A percentile compares a stretch with the other conserved stretches of the same genome.
Evolutionary conservation across 2,888 invertebrate genomes (phyloP).

Genomic region (Chloroclystis v-ata): DNA sequence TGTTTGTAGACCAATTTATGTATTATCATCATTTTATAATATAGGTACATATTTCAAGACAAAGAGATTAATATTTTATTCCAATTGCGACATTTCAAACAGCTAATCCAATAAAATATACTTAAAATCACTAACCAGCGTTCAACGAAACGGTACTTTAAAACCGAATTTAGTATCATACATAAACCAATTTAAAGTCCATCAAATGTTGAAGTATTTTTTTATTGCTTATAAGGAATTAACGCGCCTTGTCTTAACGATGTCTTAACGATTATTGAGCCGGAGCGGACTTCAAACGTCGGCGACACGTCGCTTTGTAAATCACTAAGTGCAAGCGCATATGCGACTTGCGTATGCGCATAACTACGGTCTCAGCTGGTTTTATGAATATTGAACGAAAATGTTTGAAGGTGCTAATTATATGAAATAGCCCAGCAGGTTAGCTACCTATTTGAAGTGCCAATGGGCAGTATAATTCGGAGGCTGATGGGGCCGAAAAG

Average conservation of each 20-base stretch:
- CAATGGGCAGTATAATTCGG: too few species aligned
- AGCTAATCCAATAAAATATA: too few species aligned
- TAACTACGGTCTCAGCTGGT: background rate
- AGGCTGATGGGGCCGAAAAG: too few species aligned
- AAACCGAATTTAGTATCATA: slow-evolving; percentile 23
- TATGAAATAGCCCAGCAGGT: too few species aligned
- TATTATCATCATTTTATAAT: too few species aligned
- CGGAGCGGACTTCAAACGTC: slow-evolving; percentile 50
- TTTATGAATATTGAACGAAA: too few species aligned
- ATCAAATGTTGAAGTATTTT: slow-evolving; percentile 45
- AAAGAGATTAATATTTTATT: too few species aligned
- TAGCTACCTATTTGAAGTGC: too few species aligned
- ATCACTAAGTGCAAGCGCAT: slow-evolving; percentile 51
- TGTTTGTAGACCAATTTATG: too few species aligned
- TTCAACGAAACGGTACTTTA: slow-evolving; percentile 16
- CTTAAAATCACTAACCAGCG: background rate
- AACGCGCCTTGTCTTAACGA: slow-evolving; percentile 67
- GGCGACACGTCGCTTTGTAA: slow-evolving; percentile 56
- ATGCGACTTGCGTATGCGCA: slow-evolving; percentile 9
- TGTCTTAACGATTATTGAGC: slow-evolving; percentile 69
- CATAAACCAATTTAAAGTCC: slow-evolving; percentile 48
- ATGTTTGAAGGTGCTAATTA: too few species aligned
- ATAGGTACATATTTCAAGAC: too few species aligned
- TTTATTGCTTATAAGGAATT: slow-evolving; percentile 46
- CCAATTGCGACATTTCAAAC: too few species aligned